Base-by-base conservation (phyloP, 2,113 vertebrate species). In the Salvelinus fontinalis region DNA sequence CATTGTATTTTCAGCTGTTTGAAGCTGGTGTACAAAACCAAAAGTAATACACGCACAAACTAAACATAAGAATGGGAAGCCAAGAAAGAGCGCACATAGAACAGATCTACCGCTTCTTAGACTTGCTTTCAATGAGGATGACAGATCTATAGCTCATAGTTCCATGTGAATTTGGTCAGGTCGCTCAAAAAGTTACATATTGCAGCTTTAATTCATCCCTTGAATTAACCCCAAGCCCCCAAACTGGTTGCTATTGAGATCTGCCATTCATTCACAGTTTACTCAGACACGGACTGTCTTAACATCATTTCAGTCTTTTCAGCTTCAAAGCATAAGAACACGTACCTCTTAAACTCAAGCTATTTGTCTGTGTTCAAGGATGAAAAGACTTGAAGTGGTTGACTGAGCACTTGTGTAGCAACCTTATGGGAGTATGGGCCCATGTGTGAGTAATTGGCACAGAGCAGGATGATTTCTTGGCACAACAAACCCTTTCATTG, bases 401-500 rank as follows among this genome's bases (percentile, higher is more conserved):
- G 54, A 57, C 16, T 57, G 54, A 20, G 54, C 54, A 20, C 54
- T 14, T 57, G 54, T 57, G 54, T 57, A 20, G 71, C 57, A 29
- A 71, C 54, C 71, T 73, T 9, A 22, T 14, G 54, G 81, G 81
- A 11, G 81, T 81, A 79, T 57, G 12, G 34, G 79, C 70, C 82
- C 87, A 89, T 73, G 81, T 91, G 90, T 81, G 85, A 89, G 83
- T 88, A 88, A 91, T 91, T 89, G 86, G 83, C 79, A 67, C 85
- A 80, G 85, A 79, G 83, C 83, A 81, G 57, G 87, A 86, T 82
- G 86, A 82, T 87, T 86, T 81, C 75, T 64, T 77, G 83, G 80
- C 85, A 88, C 83, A 89, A 85, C 86, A 87, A 75, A 71, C 66
- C 59, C 82, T 76, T 88, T 85, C 78, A 81, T 79, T 39, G 51